Evolutionary conservation across 2,113 vertebrate genomes (phyloP), one percentile per base, ranked within the genome.

Genomic region (Gyps fulvus): DNA sequence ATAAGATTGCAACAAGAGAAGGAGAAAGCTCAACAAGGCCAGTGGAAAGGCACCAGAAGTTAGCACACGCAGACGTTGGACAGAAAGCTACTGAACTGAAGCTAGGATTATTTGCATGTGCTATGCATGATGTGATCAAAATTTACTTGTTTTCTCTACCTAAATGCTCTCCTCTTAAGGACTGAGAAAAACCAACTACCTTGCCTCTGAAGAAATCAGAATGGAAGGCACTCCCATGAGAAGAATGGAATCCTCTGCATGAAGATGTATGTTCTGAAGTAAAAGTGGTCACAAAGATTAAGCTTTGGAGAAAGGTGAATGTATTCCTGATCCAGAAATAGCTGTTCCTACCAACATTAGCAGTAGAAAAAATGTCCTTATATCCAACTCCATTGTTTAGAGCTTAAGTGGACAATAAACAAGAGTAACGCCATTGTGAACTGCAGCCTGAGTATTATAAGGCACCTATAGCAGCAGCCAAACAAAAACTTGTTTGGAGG

Each of bases 401-500:
- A 83, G 81, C 58, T 89, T 29, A 77, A 63, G 89, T 18, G 87
- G 78, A 40, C 49, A 89, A 36, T 58, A 74, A 94, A 81, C 43
- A 16, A 82, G 58, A 74, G 45, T 43, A 91, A 92, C 2, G 29
- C 13, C 82, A 50, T 13, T 23, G 84, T 62, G 91, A 95, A 86
- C 61, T 78, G 87, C 42, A 71, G 87, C 63, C 67, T 88, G 89
- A 58, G 54, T 85, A 69, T 10, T 82, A 14, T 17, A 79, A 83
- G 21, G 89, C 45, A 85, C 52, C 83, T 87, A 47, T 0, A 88
- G 90, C 31, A 93, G 93, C 82, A 92, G 94, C 80, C 93, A 90
- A 89, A 96, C 72, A 95, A 87, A 62, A 84, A 23, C 45, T 83
- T 82, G 95, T 76, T 85, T 96, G 93, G 93, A 97, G 85, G 69